Conservation (phyloP, 2,797 vertebrate species). For the Amblyopsis hoosieri region DNA sequence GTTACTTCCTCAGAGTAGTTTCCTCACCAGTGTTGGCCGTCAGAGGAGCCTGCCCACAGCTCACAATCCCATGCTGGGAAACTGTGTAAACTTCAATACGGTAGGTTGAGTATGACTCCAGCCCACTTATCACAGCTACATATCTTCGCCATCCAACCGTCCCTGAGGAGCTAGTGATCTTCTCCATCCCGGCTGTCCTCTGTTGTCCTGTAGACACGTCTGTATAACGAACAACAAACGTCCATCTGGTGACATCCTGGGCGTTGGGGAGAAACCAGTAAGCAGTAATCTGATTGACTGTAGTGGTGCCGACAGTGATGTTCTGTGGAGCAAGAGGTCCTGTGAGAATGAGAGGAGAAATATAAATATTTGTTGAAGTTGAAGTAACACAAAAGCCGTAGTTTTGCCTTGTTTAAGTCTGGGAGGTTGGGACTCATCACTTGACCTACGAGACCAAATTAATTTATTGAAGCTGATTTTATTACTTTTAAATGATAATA, state of each 20-base stretch:
- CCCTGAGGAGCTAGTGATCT: conserved; percentile 55
- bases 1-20: conserved; percentile 24
- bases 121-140: conserved; percentile 59
- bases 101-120: conserved; percentile 80
- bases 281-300: conserved; percentile 77
- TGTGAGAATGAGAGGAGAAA: conserved; percentile 47
- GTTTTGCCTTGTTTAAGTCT: neutral
- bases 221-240: conserved; percentile 74
- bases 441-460: no score
- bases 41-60: conserved; percentile 70
- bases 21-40: conserved; percentile 80
- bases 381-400: neutral
- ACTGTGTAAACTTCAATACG: conserved; percentile 78
- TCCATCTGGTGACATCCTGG: conserved; percentile 62
- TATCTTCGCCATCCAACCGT: conserved; percentile 67
- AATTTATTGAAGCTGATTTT: no score
- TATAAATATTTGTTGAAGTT: conserved; percentile 6
- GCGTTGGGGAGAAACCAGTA: conserved; percentile 72
- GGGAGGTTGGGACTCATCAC: no score
- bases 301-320: conserved; percentile 65
- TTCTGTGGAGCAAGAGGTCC: conserved; percentile 80
- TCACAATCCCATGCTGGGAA: conserved; percentile 76
- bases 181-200: conserved; percentile 63
- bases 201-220: conserved; percentile 67
- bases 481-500: no score